A percentile compares a stretch with the other conserved stretches of the same genome.
phyloP scores from a whole-genome alignment of 1,140 invertebrate species.

The Sitophilus oryzae region DNA sequence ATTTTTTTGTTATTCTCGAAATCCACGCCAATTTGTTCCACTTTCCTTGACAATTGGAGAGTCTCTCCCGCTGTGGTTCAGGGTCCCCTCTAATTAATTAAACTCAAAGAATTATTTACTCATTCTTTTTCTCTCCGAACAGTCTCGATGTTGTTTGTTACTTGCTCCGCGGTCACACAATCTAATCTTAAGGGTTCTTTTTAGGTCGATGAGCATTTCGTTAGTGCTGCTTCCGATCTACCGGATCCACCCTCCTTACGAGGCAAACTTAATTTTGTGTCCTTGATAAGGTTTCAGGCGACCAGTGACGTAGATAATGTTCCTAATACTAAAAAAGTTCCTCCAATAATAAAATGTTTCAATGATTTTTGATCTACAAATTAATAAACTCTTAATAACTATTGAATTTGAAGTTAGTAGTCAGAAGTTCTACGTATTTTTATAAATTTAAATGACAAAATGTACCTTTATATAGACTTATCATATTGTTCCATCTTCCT shows the following conservation, averaged over 20 bases:
- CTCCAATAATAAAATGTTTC: too few species aligned
- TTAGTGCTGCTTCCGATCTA: neutral
- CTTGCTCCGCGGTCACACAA: conserved; percentile 8
- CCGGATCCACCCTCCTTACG: too few species aligned
- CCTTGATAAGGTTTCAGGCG: neutral
- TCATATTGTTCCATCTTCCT: too few species aligned
- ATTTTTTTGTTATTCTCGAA: too few species aligned
- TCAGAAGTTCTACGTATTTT: neutral
- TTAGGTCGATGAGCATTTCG: conserved; percentile 15
- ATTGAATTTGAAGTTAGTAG: too few species aligned
- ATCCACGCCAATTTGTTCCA: neutral
- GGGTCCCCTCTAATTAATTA: conserved; percentile 8
- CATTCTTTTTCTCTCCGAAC: conserved; percentile 1
- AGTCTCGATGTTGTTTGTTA: too few species aligned
- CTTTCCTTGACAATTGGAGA: too few species aligned
- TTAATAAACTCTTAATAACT: too few species aligned
- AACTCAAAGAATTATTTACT: conserved; percentile 7
- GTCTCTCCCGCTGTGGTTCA: neutral
- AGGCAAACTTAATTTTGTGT: neutral
- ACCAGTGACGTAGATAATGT: neutral
- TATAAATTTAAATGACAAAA: neutral
- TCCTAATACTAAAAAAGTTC: too few species aligned
- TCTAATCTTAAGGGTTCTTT: conserved; percentile 9
- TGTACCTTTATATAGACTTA: neutral
- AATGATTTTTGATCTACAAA: too few species aligned